Percentiles rank a stretch among this genome's conserved stretches.
Evolutionary conservation across 2,113 vertebrate species (phyloP).

Genomic region (Hemibagrus wyckioides): DNA sequence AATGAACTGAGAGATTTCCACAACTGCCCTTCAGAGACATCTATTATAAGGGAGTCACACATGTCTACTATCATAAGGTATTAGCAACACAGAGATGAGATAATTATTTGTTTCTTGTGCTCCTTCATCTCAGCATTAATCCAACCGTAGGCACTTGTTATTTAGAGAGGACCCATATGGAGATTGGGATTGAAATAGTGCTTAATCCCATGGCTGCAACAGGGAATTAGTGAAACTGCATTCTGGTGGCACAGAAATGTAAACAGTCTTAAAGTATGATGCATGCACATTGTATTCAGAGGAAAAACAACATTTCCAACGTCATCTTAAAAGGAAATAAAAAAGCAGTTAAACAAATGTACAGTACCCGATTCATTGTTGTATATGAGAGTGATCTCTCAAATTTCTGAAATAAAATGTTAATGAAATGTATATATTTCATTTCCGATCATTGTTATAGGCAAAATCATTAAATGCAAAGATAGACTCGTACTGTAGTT

Average conservation of each 20-base stretch:
- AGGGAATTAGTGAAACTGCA: constrained; percentile 65
- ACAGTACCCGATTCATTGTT: not conserved
- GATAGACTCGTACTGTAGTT: not conserved
- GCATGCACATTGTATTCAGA: not conserved
- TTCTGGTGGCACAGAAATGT: constrained; percentile 18
- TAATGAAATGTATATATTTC: not conserved
- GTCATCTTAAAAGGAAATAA: not conserved
- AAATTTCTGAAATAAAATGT: not conserved
- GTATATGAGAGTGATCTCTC: not conserved
- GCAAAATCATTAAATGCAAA: not conserved
- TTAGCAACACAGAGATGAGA: not conserved
- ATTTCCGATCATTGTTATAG: not conserved
- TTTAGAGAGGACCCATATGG: constrained; percentile 65
- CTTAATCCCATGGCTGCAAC: constrained; percentile 71
- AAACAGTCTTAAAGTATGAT: not conserved
- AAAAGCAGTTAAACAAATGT: not conserved
- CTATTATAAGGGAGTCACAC: not conserved
- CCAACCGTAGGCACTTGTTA: constrained; percentile 3
- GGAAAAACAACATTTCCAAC: not conserved
- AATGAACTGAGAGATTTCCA: not conserved
- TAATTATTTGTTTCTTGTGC: constrained; percentile 5
- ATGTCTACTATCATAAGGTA: not conserved
- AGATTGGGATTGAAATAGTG: constrained; percentile 73
- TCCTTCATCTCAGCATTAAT: constrained; percentile 33
- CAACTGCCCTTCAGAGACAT: not conserved